A percentile compares a stretch with the other conserved stretches of the same genome.
phyloP scores from a whole-genome alignment of 2,888 invertebrate genomes.

The Eutolmus rufibarbis region DNA sequence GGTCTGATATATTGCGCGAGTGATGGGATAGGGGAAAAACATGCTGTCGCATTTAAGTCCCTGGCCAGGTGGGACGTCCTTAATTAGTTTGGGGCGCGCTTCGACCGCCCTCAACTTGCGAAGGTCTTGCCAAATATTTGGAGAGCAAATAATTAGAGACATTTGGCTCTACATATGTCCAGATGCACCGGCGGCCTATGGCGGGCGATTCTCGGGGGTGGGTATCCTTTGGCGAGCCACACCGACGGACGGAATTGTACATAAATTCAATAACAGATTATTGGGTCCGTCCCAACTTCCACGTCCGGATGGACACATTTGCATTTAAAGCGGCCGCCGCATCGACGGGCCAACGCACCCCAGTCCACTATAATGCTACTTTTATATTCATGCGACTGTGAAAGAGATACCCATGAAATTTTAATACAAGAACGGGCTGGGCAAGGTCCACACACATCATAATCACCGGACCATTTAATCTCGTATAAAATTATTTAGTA shows the following conservation, averaged over 20 bases:
- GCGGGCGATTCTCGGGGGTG: neutral
- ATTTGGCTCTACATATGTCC: neutral
- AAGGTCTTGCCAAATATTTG: neutral
- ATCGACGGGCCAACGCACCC: neutral
- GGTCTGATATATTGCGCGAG: conserved; percentile 1
- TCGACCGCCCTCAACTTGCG: neutral
- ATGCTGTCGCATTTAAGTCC: neutral
- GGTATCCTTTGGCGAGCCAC: neutral
- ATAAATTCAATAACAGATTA: conserved; percentile 17
- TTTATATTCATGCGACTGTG: conserved; percentile 8
- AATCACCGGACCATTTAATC: conserved; percentile 46
- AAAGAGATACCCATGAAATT: conserved; percentile 13
- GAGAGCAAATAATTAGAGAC: conserved; percentile 10
- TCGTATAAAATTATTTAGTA: conserved; percentile 45
- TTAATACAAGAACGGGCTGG: neutral
- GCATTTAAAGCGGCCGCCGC: neutral
- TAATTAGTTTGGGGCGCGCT: neutral
- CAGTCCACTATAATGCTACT: neutral
- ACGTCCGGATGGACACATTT: neutral
- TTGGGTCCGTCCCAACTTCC: neutral
- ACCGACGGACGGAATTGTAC: neutral
- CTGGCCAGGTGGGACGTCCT: neutral
- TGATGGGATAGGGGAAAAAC: neutral
- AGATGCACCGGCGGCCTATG: neutral
- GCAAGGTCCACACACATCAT: conserved; percentile 24